phyloP scores from a whole-genome alignment of 2,888 invertebrate genomes.

The Hemithea aestivaria region DNA sequence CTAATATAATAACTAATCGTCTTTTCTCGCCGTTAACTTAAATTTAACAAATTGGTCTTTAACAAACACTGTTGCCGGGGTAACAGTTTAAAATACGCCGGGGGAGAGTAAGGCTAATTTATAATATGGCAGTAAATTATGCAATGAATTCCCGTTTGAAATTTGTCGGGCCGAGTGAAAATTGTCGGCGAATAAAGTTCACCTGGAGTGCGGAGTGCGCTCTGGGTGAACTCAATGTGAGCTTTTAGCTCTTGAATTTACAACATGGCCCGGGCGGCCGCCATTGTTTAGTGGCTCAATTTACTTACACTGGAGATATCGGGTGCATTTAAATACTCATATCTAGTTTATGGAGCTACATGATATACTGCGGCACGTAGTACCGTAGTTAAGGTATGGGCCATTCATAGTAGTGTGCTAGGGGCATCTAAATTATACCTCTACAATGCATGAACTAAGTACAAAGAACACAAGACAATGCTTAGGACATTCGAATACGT shows the following conservation, averaged over 20 bases:
- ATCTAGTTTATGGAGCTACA: too few relatives aligned
- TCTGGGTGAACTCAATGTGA: conserved; percentile 6
- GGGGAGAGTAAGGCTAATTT: conserved; percentile 47
- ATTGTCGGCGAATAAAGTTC: conserved; percentile 37
- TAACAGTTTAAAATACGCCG: conserved; percentile 49
- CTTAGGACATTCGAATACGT: too few relatives aligned
- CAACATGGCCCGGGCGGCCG: not conserved
- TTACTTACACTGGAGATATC: not conserved
- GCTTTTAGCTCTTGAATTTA: conserved; percentile 4
- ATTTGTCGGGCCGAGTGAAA: conserved; percentile 46
- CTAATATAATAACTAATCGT: conserved; percentile 30
- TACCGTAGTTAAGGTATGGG: too few relatives aligned
- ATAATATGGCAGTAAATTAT: conserved; percentile 58
- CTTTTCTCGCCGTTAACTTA: conserved; percentile 37
- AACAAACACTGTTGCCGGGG: conserved; percentile 42
- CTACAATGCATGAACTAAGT: too few relatives aligned
- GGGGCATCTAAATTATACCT: too few relatives aligned
- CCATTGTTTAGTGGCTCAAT: not conserved
- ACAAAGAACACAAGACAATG: too few relatives aligned
- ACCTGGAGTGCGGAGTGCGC: conserved; percentile 27
- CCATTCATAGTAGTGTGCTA: too few relatives aligned
- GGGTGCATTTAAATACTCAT: too few relatives aligned
- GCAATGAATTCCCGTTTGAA: conserved; percentile 51
- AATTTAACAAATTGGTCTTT: conserved; percentile 48
- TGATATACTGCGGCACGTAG: too few relatives aligned